Evolutionary conservation across 2,888 invertebrate species (phyloP), one percentile per base, ranked within the genome.

Genomic region (Acanthosepion lycidas): DNA sequence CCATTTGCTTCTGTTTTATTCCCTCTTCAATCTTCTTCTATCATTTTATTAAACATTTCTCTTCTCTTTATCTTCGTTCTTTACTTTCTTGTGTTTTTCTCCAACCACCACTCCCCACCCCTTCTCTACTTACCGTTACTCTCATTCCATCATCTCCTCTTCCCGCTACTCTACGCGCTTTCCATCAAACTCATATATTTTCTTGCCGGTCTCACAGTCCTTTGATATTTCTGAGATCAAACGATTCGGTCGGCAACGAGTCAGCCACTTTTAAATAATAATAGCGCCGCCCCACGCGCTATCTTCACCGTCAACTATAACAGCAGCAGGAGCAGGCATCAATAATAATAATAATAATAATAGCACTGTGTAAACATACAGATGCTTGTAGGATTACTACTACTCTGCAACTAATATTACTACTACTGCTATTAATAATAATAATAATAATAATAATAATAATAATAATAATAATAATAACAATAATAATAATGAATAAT

Each of bases 181-280:
- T 33, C n/a, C 78, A 78, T 78, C 78, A 78, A 33, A 78, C n/a
- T 78, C n/a, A n/a, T 78, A 3, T 78, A 78, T 59, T 59, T 59
- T 59, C 20, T 59, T 23, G 20, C 59, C 59, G 23, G 59, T 20
- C 20, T 59, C 55, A 55, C 15, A 55, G 55, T 12, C 78, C 78
- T 78, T 78, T 78, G 78, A 78, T 78, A 78, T 78, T 78, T 15
- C 78, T 12, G 15, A 78, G 33, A 78, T 78, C 78, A 78, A 78
- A 78, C 78, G 33, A n/a, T n/a, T n/a, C n/a, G 33, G 78, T n/a
- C 78, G 78, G 33, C 78, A 78, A n/a, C 12, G n/a, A 33, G 78
- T 78, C n/a, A 78, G 33, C n/a, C 78, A 78, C 78, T 78, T 78
- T 78, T 78, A 78, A 78, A 78, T 78, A n/a, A n/a, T 78, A 78